These are phyloP conservation scores for Heteromurus nitidus DNA, from an alignment of 2,888 invertebrate species.

Conservation along the genomic window DNA sequence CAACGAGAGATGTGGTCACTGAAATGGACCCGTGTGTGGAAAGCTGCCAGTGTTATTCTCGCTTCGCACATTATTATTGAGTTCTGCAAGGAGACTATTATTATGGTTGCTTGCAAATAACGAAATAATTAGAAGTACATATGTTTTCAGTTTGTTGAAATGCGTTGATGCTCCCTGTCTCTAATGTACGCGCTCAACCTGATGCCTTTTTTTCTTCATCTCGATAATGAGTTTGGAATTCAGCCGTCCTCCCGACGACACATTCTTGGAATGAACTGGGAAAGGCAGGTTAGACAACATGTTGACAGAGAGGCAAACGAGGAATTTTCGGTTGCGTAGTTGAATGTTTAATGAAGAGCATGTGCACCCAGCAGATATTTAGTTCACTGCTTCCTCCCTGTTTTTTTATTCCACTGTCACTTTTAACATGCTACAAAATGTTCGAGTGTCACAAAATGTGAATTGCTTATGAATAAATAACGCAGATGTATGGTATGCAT, in stretches of 20 bases:
- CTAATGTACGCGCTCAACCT: background rate
- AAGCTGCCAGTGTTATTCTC: no score
- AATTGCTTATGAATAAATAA: background rate
- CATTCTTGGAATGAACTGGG: background rate
- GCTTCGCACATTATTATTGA: no score
- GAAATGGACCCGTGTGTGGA: background rate
- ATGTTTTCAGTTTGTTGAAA: background rate
- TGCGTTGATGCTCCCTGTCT: background rate
- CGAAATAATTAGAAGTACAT: no score
- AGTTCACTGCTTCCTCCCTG: background rate
- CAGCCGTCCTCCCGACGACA: background rate
- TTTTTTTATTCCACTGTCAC: background rate
- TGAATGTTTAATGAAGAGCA: conserved; percentile 45
- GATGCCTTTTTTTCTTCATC: background rate
- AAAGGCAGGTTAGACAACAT: background rate
- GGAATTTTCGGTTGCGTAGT: conserved; percentile 17
- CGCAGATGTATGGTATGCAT: background rate
- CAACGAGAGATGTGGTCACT: background rate
- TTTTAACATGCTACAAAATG: no score
- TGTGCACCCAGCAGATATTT: background rate
- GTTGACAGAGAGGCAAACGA: conserved; percentile 38
- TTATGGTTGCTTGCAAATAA: no score
- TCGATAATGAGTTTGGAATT: conserved; percentile 1
- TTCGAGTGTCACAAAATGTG: background rate
- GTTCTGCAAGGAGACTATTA: background rate